Base-by-base conservation (phyloP, 2,888 invertebrate species). In the Craniophora ligustri region DNA sequence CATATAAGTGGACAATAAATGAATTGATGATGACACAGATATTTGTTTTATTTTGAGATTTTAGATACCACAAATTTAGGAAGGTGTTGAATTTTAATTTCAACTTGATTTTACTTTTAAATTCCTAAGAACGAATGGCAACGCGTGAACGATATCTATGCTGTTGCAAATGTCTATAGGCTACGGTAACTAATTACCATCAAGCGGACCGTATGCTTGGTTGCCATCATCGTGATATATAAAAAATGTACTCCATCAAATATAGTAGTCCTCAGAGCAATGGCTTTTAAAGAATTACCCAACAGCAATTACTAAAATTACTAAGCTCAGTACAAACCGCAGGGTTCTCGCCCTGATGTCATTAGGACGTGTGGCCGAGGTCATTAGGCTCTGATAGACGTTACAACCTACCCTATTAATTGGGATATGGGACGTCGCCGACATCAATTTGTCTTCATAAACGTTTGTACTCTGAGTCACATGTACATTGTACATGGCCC, bases 311-410 rank as follows among this genome's bases (percentile, higher is more conserved):
- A 65, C 15, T 21, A 44, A 58, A 57, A 57, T 62, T 44, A 46
- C 28, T 51, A 50, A 38, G 44, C 42, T 44, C 28, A 63, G 63
- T 51, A 63, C 63, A 58, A 58, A 64, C 64, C 58, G 32, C 64
- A 58, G 40, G 42, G 42, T 44, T 46, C 64, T 42, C 50, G 13
- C n/a, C 26, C 16, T 56, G 39, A 56, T 19, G 53, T 53, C 70
- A 69, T 69, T 68, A 69, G 53, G 38, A 54, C 51, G 50, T 66
- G 66, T 55, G 57, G 57, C 57, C 31, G 54, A 48, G 44, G 50
- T 41, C 62, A 69, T 69, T 69, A 66, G 31, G 21, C 50, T 40
- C 40, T 69, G 63, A 63, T 50, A 63, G 58, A 67, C 58, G 58
- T 48, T 44, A 56, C 46, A 34, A 32, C 30, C 54, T 45, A 57